Evolutionary conservation across 2,113 vertebrate species (phyloP).

Genomic region (Tor tambroides): DNA sequence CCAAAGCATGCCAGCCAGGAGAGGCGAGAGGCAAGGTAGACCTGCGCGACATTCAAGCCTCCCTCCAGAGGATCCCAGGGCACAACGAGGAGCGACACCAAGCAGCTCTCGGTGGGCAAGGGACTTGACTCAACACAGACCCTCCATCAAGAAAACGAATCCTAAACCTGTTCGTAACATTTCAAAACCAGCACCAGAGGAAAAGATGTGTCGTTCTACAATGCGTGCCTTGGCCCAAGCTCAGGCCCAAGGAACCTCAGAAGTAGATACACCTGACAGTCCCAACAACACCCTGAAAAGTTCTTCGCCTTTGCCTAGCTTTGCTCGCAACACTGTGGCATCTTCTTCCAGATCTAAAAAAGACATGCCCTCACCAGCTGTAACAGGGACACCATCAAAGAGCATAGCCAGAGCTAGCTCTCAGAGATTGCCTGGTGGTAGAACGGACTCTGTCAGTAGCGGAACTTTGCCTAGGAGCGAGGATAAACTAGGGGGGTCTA

Average conservation of each 20-base stretch:
- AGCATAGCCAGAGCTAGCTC: slow-evolving; percentile 76
- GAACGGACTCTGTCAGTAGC: slow-evolving; percentile 64
- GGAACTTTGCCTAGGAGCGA: slow-evolving; percentile 71
- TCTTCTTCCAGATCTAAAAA: slow-evolving; percentile 83
- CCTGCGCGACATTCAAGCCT: slow-evolving; percentile 79
- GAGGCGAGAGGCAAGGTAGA: slow-evolving; percentile 74
- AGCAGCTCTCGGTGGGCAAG: slow-evolving; percentile 70
- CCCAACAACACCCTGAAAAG: slow-evolving; percentile 64
- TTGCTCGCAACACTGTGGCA: slow-evolving; percentile 91
- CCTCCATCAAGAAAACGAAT: slow-evolving; percentile 81
- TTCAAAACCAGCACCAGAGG: slow-evolving; percentile 81
- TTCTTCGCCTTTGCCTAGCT: slow-evolving; percentile 77
- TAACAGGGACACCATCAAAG: slow-evolving; percentile 70
- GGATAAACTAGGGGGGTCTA: slow-evolving; percentile 64
- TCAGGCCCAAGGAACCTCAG: slow-evolving; percentile 69
- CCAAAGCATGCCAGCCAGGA: slow-evolving; percentile 78
- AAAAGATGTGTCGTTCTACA: slow-evolving; percentile 85
- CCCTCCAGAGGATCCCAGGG: slow-evolving; percentile 81
- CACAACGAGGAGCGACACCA: slow-evolving; percentile 68
- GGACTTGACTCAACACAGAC: slow-evolving; percentile 70
- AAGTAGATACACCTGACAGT: slow-evolving; percentile 65
- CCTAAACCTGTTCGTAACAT: slow-evolving; percentile 85
- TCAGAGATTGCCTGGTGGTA: slow-evolving; percentile 72
- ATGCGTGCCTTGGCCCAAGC: slow-evolving; percentile 74
- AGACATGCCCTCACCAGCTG: slow-evolving; percentile 69